Evolutionary conservation across 2,888 invertebrate species (phyloP), one percentile per base, ranked within the genome.

Genomic region (Agrotis clavis): DNA sequence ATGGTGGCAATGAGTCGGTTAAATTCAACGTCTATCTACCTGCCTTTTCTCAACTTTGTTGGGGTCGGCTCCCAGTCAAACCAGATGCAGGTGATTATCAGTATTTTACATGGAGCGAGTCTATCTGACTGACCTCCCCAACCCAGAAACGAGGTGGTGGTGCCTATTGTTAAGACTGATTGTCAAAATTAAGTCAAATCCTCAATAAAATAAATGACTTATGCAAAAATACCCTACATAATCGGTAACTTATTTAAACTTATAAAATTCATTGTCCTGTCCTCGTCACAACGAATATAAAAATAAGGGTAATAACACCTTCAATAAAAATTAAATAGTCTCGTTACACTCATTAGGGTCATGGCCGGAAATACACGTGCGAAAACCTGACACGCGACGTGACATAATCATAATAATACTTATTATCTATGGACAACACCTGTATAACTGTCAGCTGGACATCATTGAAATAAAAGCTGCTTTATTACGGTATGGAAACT

Each of bases 281-380:
- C 76, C 76, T 61, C 35, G 65, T 63, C 67, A 66, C 54, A 25
- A 47, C 19, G 47, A 57, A 61, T n/a, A 48, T 35, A 47, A 81
- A 73, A 51, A 54, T 60, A 50, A 54, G n/a, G 56, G 19, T 65
- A 81, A 81, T 70, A 21, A 25, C 11, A 16, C 63, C 45, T 50
- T 21, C 30, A 53, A 57, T 73, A 64, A 56, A 53, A 66, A 47
- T 64, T 18, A 72, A 71, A 64, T 62, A 73, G 66, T 74, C 83
- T 73, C 74, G 56, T 77, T 77, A 67, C 25, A 64, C 54, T 82
- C 68, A 80, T 80, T 84, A 63, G 21, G 90, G 91, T 89, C 92
- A 93, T 84, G 93, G 92, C 81, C 86, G 71, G 61, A 79, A 76
- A 81, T 80, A 90, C 67, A 89, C 91, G 90, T 92, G 90, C 84